Base-by-base conservation (phyloP, 2,113 vertebrate species). In the Talpa occidentalis region DNA sequence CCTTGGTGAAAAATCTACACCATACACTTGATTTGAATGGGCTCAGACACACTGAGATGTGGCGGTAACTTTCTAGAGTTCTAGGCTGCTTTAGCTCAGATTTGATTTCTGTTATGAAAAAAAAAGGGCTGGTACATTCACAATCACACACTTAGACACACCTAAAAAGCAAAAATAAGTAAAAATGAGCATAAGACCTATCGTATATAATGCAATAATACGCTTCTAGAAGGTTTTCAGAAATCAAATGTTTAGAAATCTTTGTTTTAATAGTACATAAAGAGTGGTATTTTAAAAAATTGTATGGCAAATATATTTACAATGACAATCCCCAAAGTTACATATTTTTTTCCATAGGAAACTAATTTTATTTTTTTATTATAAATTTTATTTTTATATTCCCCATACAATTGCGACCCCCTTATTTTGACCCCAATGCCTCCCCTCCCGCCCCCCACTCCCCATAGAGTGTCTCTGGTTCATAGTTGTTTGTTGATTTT, bases 211-310 rank as follows among this genome's bases (percentile, higher is more conserved):
- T 8, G 2, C 0, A 92, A 35, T 49, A 52, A 17, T 37, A 40
- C 40, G 2, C 19, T 47, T 91, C 69, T 54, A 70, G 37, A 89
- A 86, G 89, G 69, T 67, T 80, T 88, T 82, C 35, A 74, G 52
- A 86, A 95, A 80, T 82, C 40, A 82, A 83, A 92, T 35, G 64
- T 79, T 72, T 62, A 79, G 7, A 96, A 91, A 80, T 92, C 74
- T 84, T 28, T 19, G 88, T 44, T 66, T 92, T 91, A 66, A 78
- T 22, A 69, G 10, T 28, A 52, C 49, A 59, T 54, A 62, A 64
- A 91, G 10, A 54, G 22, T 17, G 28, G 4, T 59, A 85, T 70
- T 96, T 47, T 6, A 24, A 91, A 90, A 93, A 79, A 30, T n/a
- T n/a, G n/a, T 28, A 82, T 15, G 80, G 35, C n/a, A 76, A 92